Percentiles rank a stretch among this genome's conserved stretches.
Conservation (phyloP, 2,888 invertebrate species). For the Unio delphinus region DNA sequence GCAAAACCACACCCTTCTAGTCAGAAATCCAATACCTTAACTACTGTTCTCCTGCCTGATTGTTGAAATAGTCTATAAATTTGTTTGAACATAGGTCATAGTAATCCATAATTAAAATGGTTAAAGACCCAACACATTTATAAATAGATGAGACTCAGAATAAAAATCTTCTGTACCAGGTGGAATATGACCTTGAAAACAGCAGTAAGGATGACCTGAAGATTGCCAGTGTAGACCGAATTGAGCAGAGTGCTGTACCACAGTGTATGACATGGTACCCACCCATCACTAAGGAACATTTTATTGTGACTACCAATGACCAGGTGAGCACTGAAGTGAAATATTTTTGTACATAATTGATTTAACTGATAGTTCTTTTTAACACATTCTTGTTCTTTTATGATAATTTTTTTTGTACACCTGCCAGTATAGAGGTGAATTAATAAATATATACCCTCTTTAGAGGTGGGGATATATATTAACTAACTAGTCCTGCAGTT, state of each 20-base stretch:
- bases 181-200: conserved; percentile 70
- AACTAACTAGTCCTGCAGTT: no score
- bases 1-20: no score
- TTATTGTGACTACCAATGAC: conserved; percentile 78
- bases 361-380: background rate
- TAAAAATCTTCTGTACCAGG: conserved; percentile 42
- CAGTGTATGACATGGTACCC: conserved; percentile 75
- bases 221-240: conserved; percentile 74
- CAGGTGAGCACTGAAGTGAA: conserved; percentile 58
- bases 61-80: no score
- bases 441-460: conserved; percentile 1
- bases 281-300: conserved; percentile 70
- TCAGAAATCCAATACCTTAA: no score
- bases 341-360: background rate
- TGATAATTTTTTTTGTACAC: background rate
- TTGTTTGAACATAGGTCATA: no score
- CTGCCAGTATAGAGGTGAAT: background rate
- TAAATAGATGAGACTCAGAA: no score
- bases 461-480: no score
- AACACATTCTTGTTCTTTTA: background rate
- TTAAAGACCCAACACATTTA: no score
- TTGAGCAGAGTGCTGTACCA: conserved; percentile 80
- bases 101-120: no score
- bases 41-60: no score
- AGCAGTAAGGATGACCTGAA: conserved; percentile 66